Conservation (phyloP, 2,888 invertebrate genomes). For the Hedychridium roseum region DNA sequence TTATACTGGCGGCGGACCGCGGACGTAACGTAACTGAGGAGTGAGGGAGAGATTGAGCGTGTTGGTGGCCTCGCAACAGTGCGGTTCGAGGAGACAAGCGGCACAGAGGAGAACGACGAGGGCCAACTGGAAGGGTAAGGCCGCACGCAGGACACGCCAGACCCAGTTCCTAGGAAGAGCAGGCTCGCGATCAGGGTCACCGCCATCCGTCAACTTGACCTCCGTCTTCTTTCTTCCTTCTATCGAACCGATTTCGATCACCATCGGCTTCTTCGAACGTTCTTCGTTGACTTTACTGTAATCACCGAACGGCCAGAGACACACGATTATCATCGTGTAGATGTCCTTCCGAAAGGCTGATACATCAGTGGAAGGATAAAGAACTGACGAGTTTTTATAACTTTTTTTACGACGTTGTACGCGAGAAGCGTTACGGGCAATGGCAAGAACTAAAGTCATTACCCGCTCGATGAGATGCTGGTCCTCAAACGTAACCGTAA, state of each 20-base stretch:
- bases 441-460: conserved; percentile 60
- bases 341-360: too few relatives aligned
- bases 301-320: conserved; percentile 3
- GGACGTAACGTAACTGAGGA: conserved; percentile 84
- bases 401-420: conserved; percentile 61
- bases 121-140: conserved; percentile 80
- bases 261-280: too few relatives aligned
- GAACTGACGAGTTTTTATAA: conserved; percentile 53
- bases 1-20: conserved; percentile 83
- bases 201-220: conserved; percentile 67
- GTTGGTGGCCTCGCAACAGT: conserved; percentile 82
- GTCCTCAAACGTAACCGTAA: conserved; percentile 61
- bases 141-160: conserved; percentile 76
- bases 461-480: conserved; percentile 46
- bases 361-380: too few relatives aligned
- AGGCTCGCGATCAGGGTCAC: conserved; percentile 66
- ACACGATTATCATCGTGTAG: too few relatives aligned
- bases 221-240: too few relatives aligned
- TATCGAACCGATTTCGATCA: too few relatives aligned
- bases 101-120: conserved; percentile 77
- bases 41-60: conserved; percentile 78
- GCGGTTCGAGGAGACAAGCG: conserved; percentile 77
- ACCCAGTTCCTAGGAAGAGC: conserved; percentile 71
- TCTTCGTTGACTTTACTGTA: too few relatives aligned
- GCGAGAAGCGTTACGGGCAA: conserved; percentile 45